A percentile compares a stretch with the other conserved stretches of the same genome.
These are phyloP conservation scores for Cassiopea xamachana DNA, from an alignment of 30 jellyfish, hydroid and myxozoan species.

Conservation along the genomic window DNA sequence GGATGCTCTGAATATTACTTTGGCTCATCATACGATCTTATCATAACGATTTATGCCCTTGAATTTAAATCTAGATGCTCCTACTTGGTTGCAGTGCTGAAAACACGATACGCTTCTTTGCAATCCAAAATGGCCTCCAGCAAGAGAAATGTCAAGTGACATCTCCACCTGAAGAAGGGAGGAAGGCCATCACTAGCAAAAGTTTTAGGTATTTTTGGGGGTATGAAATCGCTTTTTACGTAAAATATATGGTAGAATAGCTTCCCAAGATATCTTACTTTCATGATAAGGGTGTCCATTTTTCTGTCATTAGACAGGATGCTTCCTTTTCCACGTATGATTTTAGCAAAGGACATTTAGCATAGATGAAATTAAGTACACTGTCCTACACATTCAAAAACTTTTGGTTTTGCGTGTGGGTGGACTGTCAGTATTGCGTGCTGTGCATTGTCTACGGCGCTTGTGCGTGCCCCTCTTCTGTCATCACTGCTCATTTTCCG, in stretches of 20 bases:
- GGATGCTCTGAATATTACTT: not conserved
- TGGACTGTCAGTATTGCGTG: not conserved
- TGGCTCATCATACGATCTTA: not conserved
- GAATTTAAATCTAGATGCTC: too few relatives aligned
- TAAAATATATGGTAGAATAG: too few relatives aligned
- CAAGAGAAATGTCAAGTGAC: not conserved
- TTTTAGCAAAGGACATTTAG: too few relatives aligned
- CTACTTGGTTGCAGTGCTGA: not conserved
- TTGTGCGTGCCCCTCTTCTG: not conserved
- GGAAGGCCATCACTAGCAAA: not conserved
- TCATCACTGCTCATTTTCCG: not conserved
- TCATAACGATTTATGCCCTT: not conserved
- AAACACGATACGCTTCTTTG: not conserved
- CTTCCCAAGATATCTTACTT: too few relatives aligned
- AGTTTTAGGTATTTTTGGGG: not conserved
- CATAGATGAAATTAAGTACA: too few relatives aligned
- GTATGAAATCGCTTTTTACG: too few relatives aligned
- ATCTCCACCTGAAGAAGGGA: not conserved
- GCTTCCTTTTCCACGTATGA: too few relatives aligned
- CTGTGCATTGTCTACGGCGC: not conserved
- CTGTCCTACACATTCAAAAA: too few relatives aligned
- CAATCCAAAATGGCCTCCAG: not conserved
- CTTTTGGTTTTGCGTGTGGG: not conserved
- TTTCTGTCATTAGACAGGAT: too few relatives aligned
- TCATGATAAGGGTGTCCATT: too few relatives aligned